Evolutionary conservation across 2,888 invertebrate genomes (phyloP).

Genomic region (Alloplasta piceator): DNA sequence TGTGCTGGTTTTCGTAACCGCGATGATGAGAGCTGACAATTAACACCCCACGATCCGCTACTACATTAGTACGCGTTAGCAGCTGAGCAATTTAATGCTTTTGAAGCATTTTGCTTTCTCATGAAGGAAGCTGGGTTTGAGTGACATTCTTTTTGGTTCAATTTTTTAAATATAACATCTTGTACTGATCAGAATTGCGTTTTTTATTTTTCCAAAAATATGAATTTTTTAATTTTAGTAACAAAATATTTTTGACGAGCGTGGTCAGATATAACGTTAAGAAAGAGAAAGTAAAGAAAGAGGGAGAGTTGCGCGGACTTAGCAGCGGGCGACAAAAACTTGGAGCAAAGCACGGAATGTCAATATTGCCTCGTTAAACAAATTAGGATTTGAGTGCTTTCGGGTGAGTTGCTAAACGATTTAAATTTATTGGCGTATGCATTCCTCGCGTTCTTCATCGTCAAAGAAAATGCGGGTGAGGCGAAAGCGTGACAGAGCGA

Average conservation of each 20-base stretch:
- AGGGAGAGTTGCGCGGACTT: conserved; percentile 9
- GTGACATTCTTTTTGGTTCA: too few species aligned
- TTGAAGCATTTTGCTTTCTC: too few species aligned
- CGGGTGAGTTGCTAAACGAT: conserved; percentile 57
- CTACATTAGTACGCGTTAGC: background rate
- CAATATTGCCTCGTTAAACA: conserved; percentile 63
- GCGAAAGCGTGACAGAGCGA: too few species aligned
- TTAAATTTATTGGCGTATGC: conserved; percentile 54
- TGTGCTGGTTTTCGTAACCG: background rate
- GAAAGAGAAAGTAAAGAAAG: conserved; percentile 5
- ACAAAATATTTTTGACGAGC: too few species aligned
- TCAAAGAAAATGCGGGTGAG: background rate
- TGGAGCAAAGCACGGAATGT: conserved; percentile 54
- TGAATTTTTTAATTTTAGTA: too few species aligned
- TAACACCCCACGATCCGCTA: conserved; percentile 69
- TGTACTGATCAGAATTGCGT: too few species aligned
- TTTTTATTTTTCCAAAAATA: too few species aligned
- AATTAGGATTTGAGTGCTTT: conserved; percentile 62
- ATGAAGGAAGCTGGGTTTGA: too few species aligned
- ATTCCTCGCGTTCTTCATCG: background rate
- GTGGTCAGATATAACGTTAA: too few species aligned
- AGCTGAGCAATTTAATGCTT: too few species aligned
- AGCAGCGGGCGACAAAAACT: conserved; percentile 39
- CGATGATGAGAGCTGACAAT: conserved; percentile 75
- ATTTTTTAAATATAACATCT: too few species aligned